These are phyloP conservation scores for Rhabdophis nuchalis DNA, from an alignment of 2,797 vertebrate species.

Conservation along the genomic window DNA sequence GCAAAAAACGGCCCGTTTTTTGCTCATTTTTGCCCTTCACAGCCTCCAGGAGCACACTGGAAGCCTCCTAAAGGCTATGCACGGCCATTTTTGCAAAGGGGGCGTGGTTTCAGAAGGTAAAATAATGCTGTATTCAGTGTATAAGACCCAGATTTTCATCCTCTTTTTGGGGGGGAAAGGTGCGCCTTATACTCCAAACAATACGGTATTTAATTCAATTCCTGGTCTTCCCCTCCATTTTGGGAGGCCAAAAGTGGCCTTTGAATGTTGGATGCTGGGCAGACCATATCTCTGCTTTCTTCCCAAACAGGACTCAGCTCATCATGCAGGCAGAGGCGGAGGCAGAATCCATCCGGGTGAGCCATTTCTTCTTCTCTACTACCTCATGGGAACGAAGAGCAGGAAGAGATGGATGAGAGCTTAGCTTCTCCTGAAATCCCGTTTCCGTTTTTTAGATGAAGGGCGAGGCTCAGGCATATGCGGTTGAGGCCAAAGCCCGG, in stretches of 20 bases:
- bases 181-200: too few relatives aligned
- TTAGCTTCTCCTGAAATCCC: not conserved
- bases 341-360: slow-evolving; percentile 84
- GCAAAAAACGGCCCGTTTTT: too few relatives aligned
- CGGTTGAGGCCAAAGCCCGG: slow-evolving; percentile 81
- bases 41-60: too few relatives aligned
- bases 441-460: slow-evolving; percentile 73
- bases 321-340: slow-evolving; percentile 92
- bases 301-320: slow-evolving; percentile 75
- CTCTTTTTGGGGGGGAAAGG: too few relatives aligned
- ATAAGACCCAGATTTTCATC: too few relatives aligned
- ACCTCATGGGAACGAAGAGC: not conserved
- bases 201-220: not conserved
- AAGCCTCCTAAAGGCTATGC: too few relatives aligned
- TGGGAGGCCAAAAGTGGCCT: not conserved
- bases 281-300: not conserved
- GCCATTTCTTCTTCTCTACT: slow-evolving; percentile 35
- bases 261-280: not conserved
- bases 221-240: not conserved
- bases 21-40: too few relatives aligned
- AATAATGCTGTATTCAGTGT: too few relatives aligned
- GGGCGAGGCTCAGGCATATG: slow-evolving; percentile 88
- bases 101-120: too few relatives aligned
- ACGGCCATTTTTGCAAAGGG: too few relatives aligned
- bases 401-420: too few relatives aligned